These are phyloP conservation scores for Drosophila limbata DNA, from an alignment of 2,888 invertebrate species.

Conservation along the genomic window DNA sequence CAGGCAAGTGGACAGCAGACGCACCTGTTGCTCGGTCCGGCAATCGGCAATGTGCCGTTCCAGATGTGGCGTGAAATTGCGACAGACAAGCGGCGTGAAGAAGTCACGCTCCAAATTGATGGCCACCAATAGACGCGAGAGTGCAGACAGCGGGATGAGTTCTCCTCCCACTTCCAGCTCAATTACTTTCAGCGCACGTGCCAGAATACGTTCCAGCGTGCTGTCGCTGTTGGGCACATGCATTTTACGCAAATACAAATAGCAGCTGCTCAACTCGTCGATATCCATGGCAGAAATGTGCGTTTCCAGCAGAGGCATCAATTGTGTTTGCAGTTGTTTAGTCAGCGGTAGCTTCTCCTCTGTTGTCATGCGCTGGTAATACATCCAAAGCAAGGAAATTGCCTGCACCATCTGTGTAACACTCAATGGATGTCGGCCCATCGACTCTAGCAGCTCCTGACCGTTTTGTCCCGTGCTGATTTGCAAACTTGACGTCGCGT, in stretches of 20 bases:
- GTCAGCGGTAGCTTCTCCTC: constrained; percentile 14
- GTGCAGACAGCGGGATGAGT: constrained; percentile 80
- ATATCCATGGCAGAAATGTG: constrained; percentile 81
- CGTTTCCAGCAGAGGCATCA: constrained; percentile 71
- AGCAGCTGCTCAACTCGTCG: constrained; percentile 84
- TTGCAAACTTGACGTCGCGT: neutral
- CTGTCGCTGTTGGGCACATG: constrained; percentile 82
- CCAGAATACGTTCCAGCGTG: constrained; percentile 83
- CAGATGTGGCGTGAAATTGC: constrained; percentile 84
- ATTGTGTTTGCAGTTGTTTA: constrained; percentile 30
- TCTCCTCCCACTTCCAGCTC: constrained; percentile 50
- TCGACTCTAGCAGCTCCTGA: constrained; percentile 30
- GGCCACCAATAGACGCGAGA: constrained; percentile 85
- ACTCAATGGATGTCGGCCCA: neutral
- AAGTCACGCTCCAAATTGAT: constrained; percentile 84
- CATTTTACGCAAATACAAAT: constrained; percentile 86
- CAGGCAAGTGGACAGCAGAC: constrained; percentile 86
- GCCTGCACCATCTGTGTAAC: constrained; percentile 53
- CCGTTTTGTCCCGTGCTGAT: constrained; percentile 1
- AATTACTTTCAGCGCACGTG: constrained; percentile 72
- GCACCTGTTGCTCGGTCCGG: constrained; percentile 83
- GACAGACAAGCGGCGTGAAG: constrained; percentile 83
- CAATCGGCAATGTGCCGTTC: constrained; percentile 81
- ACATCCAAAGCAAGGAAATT: constrained; percentile 70
- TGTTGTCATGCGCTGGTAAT: constrained; percentile 44